Evolutionary conservation across 2,888 invertebrate species (phyloP), one percentile per base, ranked within the genome.

Genomic region (Cinara cedri): DNA sequence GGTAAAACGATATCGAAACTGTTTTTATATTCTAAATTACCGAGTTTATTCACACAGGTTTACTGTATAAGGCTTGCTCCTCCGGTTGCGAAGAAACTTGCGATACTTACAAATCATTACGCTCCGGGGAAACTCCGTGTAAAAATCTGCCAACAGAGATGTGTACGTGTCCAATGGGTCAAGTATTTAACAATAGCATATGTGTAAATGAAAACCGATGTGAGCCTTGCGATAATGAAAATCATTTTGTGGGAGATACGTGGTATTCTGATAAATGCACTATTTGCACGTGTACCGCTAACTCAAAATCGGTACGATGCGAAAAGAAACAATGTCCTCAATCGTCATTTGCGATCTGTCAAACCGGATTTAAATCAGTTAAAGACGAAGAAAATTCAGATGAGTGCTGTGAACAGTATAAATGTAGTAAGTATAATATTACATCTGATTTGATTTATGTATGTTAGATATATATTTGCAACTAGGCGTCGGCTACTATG

Each of bases 131-230:
- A 42, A 54, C 24, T 3, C 14, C 21, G 2, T 91, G 91, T 82
- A 84, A 85, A 42, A 85, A 85, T 6, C 86, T 85, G 14, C 86
- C 86, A 0, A 88, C 89, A 0, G 95, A 95, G 84, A 95, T 95
- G 1, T 96, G 96, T 86, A 93, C 92, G 88, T 96, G 96, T 86
- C 92, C 94, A 0, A 86, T 89, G 71, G 92, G 91, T 81, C 89
- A 90, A 86, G 90, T 92, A 0, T 87, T 91, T 82, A 89, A 91
- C 80, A 91, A 91, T 84, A 90, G 89, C 81, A 90, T 90, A 8
- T 96, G 96, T 84, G 89, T 95, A 0, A 87, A 89, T 13, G 89
- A 90, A 51, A 86, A 86, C 62, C 88, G 90, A 83, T 93, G 93
- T 85, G 88, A 89, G 83, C 90, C 91, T 0, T 95, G 95, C 83